These are phyloP conservation scores for Hydroisotoma schaefferi DNA, from an alignment of 2,888 invertebrate species.

Conservation along the genomic window DNA sequence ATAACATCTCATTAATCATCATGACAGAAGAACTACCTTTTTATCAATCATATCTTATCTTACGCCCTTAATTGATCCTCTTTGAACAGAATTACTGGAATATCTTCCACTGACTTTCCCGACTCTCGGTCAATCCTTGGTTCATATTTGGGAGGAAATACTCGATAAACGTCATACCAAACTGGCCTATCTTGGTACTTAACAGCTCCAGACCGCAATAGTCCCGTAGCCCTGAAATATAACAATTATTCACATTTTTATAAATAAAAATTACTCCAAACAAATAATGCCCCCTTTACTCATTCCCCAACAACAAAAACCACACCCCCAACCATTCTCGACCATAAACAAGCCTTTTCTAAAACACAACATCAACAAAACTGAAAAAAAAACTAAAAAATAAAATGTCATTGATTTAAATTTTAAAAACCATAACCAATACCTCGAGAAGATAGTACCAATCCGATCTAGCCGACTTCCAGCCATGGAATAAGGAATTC, in stretches of 20 bases:
- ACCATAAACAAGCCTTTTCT: too few relatives aligned
- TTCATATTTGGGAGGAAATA: slow-evolving; percentile 82
- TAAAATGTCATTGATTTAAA: background rate
- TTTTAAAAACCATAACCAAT: slow-evolving; percentile 1
- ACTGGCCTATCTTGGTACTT: slow-evolving; percentile 78
- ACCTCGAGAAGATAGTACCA: slow-evolving; percentile 48
- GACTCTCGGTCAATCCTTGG: slow-evolving; percentile 70
- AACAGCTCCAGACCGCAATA: slow-evolving; percentile 75
- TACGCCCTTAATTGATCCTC: slow-evolving; percentile 85
- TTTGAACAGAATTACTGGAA: slow-evolving; percentile 71
- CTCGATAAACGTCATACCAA: slow-evolving; percentile 88
- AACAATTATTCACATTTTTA: slow-evolving; percentile 11
- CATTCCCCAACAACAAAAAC: too few relatives aligned
- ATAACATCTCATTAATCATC: too few relatives aligned
- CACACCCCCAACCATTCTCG: too few relatives aligned
- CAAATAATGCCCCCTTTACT: too few relatives aligned
- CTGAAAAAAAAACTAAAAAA: slow-evolving; percentile 10
- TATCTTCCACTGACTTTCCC: slow-evolving; percentile 56
- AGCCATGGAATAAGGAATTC: slow-evolving; percentile 32
- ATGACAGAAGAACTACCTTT: too few relatives aligned
- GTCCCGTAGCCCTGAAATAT: slow-evolving; percentile 66
- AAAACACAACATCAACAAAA: too few relatives aligned
- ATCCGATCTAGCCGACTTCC: slow-evolving; percentile 46
- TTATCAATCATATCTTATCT: too few relatives aligned
- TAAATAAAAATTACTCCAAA: too few relatives aligned